A percentile compares a stretch with the other conserved stretches of the same genome.
Evolutionary conservation across 2,888 invertebrate species (phyloP).

Genomic region (Trachelus iudaicus): DNA sequence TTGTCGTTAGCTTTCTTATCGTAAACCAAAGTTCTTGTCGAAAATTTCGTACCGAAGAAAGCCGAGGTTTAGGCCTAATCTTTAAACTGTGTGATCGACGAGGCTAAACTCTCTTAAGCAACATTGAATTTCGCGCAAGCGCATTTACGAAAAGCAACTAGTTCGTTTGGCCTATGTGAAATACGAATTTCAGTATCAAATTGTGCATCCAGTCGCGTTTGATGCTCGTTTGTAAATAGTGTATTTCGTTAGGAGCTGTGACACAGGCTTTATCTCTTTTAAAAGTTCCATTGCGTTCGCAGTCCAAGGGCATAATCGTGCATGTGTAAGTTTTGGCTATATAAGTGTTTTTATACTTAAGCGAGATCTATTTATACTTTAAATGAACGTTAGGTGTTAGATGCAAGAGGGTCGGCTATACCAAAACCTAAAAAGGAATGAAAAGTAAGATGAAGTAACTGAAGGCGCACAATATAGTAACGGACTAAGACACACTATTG

Average conservation of each 20-base stretch:
- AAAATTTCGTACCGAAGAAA: neutral
- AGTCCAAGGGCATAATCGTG: constrained; percentile 1
- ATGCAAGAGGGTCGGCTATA: constrained; percentile 37
- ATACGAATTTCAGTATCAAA: neutral
- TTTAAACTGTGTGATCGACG: neutral
- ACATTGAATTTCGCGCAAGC: no score
- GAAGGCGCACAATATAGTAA: constrained; percentile 26
- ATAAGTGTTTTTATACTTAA: constrained; percentile 2
- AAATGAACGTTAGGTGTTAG: constrained; percentile 46
- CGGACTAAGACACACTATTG: constrained; percentile 32
- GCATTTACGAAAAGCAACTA: neutral
- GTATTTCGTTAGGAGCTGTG: neutral
- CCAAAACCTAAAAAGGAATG: constrained; percentile 24
- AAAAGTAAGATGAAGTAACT: neutral
- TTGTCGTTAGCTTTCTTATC: neutral
- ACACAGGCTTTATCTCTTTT: neutral
- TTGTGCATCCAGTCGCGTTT: neutral
- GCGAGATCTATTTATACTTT: constrained; percentile 12
- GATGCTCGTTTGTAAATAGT: neutral
- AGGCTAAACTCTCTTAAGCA: neutral
- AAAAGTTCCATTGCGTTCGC: neutral
- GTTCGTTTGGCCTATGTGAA: neutral
- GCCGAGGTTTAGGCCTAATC: neutral
- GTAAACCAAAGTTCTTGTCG: neutral
- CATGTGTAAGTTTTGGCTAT: neutral